Percentiles rank a stretch among this genome's conserved stretches.
phyloP scores from a whole-genome alignment of 2,113 vertebrate species.

The Sula dactylatra region DNA sequence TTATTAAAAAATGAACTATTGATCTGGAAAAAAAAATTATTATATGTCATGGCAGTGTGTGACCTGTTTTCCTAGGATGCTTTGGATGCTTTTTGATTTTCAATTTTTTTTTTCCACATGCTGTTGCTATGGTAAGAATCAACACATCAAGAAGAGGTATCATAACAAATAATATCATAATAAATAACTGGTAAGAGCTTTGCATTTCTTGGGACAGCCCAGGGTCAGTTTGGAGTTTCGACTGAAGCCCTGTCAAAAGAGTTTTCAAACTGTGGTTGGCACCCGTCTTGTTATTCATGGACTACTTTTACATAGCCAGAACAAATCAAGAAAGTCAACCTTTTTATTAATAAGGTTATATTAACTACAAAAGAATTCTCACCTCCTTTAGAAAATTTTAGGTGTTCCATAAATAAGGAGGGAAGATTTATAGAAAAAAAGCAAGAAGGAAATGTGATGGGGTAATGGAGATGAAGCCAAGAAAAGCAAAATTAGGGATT shows the following conservation, averaged over 20 bases:
- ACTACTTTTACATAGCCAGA: background rate
- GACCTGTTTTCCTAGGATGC: background rate
- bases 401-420: background rate
- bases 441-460: background rate
- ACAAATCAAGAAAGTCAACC: background rate
- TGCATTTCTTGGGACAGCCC: background rate
- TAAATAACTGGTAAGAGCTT: background rate
- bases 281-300: background rate
- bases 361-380: background rate
- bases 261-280: background rate
- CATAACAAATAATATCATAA: background rate
- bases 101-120: background rate
- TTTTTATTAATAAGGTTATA: background rate
- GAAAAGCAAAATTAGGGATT: background rate
- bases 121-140: conserved; percentile 10
- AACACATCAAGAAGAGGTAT: background rate
- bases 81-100: background rate
- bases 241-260: background rate
- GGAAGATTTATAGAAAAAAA: background rate
- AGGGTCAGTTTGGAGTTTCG: background rate
- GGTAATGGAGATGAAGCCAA: background rate
- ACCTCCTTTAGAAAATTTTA: background rate
- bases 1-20: background rate
- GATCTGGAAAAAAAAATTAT: background rate
- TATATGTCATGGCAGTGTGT: background rate